A percentile compares a stretch with the other conserved stretches of the same genome.
Evolutionary conservation across 2,888 invertebrate genomes (phyloP).

Genomic region (Agriopis aurantiaria): DNA sequence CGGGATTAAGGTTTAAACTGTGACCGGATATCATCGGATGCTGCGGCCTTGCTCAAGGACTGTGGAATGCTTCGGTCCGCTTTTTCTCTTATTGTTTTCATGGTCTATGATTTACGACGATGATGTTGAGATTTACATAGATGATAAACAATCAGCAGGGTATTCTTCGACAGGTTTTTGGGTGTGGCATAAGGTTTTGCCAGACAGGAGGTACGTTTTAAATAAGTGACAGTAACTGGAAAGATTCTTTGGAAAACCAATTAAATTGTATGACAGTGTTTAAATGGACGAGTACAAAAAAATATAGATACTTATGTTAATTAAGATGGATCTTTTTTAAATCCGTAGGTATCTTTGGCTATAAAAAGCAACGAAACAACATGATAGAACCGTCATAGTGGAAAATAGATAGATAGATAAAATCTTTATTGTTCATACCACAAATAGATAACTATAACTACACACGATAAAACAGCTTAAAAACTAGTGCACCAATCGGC

Average conservation of each 20-base stretch:
- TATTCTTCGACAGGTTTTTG: background rate
- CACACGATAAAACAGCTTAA: too few species aligned
- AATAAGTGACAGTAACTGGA: background rate
- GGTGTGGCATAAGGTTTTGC: background rate
- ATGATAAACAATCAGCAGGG: background rate
- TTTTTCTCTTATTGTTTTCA: slow-evolving; percentile 10
- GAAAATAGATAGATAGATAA: too few species aligned
- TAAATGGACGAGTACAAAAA: too few species aligned
- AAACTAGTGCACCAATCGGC: too few species aligned
- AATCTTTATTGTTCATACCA: too few species aligned
- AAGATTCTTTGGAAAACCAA: background rate
- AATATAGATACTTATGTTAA: too few species aligned
- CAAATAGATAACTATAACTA: too few species aligned
- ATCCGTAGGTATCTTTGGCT: too few species aligned
- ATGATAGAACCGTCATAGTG: too few species aligned
- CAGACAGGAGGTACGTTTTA: background rate
- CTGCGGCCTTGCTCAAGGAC: slow-evolving; percentile 60
- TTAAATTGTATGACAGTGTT: background rate
- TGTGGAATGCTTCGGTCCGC: slow-evolving; percentile 18
- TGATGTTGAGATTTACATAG: background rate
- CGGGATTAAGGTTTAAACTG: slow-evolving; percentile 31
- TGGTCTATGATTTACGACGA: slow-evolving; percentile 10
- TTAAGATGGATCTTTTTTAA: too few species aligned
- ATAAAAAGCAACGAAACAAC: too few species aligned
- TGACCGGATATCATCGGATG: slow-evolving; percentile 60